phyloP scores from a whole-genome alignment of 2,888 invertebrate genomes.

The Torymus aiolomorphi region DNA sequence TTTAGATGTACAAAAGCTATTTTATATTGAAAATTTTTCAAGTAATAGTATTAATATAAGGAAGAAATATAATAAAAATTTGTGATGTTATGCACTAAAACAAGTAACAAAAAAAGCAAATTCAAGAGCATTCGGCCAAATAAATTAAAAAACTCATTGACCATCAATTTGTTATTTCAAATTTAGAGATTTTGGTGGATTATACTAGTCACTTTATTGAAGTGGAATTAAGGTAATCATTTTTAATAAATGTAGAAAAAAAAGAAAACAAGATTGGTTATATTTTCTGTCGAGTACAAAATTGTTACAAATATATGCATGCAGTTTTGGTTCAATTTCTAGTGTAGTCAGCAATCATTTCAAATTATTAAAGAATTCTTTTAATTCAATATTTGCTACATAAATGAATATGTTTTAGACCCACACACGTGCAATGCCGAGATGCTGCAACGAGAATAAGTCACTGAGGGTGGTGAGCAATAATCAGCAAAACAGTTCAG shows the following conservation, averaged over 20 bases:
- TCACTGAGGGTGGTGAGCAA: constrained; percentile 73
- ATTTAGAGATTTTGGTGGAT: constrained; percentile 48
- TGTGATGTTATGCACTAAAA: constrained; percentile 44
- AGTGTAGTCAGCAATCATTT: no score
- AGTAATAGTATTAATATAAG: constrained; percentile 37
- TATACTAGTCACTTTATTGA: constrained; percentile 55
- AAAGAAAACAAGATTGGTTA: not conserved
- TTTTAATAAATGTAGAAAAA: not conserved
- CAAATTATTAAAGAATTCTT: no score
- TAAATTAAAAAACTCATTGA: constrained; percentile 35
- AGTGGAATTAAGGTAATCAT: constrained; percentile 50
- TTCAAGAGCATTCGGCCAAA: constrained; percentile 7
- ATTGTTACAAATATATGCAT: no score
- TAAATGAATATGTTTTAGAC: constrained; percentile 48
- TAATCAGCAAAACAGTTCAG: constrained; percentile 67
- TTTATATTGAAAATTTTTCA: constrained; percentile 52
- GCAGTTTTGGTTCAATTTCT: no score
- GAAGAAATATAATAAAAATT: constrained; percentile 32
- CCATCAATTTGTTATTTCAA: constrained; percentile 50
- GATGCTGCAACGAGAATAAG: constrained; percentile 75
- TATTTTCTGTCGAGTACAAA: no score
- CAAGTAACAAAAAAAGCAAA: constrained; percentile 8
- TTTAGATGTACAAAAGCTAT: constrained; percentile 55
- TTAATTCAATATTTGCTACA: no score
- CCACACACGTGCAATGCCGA: constrained; percentile 74